Evolutionary conservation across 2,888 invertebrate genomes (phyloP).

Genomic region (Agriopis marginaria): DNA sequence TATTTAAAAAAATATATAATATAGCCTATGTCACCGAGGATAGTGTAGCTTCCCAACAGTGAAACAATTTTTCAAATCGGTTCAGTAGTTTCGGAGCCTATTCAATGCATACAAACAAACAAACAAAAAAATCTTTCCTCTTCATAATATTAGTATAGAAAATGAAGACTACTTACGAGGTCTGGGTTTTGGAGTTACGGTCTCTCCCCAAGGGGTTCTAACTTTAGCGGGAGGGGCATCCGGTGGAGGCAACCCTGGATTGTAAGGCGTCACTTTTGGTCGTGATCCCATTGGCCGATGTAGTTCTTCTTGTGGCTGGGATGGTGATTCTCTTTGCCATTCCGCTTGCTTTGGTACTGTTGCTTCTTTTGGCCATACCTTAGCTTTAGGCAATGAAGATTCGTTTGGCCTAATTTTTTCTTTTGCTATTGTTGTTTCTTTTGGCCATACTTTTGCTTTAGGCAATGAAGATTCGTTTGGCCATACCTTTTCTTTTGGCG

Average conservation of each 20-base stretch:
- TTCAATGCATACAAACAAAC: no score
- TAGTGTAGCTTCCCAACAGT: no score
- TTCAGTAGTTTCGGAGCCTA: no score
- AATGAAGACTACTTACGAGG: constrained; percentile 13
- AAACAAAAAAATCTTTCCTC: no score
- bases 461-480: not conserved
- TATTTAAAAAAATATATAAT: no score
- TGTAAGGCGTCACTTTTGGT: not conserved
- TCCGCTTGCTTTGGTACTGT: not conserved
- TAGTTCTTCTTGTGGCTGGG: not conserved
- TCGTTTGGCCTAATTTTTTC: not conserved
- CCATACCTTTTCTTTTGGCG: not conserved
- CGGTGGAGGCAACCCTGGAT: constrained; percentile 17
- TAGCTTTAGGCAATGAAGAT: not conserved
- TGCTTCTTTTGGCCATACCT: constrained; percentile 3
- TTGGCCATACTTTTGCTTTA: not conserved
- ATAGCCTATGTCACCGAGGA: no score
- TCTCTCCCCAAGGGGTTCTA: not conserved
- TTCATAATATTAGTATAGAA: no score
- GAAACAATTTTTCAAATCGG: no score
- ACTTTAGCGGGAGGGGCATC: not conserved
- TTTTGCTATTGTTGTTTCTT: not conserved
- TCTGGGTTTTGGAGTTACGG: constrained; percentile 9
- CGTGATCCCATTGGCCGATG: not conserved
- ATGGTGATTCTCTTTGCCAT: not conserved